Evolutionary conservation across 2,113 vertebrate genomes (phyloP).

Genomic region (Paracanthobrama guichenoti): DNA sequence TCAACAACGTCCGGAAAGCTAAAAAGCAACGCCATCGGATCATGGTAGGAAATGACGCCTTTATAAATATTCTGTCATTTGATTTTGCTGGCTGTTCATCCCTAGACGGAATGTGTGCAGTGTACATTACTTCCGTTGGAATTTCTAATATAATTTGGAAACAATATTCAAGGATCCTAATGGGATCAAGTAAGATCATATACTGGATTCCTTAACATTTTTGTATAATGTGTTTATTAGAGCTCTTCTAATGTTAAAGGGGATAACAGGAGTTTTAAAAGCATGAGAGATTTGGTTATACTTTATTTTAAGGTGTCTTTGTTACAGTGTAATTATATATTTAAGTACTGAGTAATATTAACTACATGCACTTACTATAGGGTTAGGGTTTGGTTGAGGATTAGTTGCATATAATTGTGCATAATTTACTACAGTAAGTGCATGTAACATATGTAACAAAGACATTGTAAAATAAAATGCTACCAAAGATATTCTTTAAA

Average conservation of each 20-base stretch:
- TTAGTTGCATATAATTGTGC: no score
- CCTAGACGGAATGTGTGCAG: not conserved
- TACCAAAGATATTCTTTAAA: no score
- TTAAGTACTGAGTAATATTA: no score
- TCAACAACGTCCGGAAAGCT: conserved; percentile 74
- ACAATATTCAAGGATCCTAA: not conserved
- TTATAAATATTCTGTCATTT: not conserved
- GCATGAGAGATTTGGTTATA: not conserved
- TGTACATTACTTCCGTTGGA: not conserved
- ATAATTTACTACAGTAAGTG: no score
- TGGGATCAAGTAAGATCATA: not conserved
- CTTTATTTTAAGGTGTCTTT: no score
- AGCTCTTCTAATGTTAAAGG: not conserved
- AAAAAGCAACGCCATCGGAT: conserved; percentile 69
- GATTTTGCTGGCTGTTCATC: not conserved
- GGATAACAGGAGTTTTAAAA: not conserved
- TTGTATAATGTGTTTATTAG: not conserved
- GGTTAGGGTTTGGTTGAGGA: no score
- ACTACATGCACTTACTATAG: no score
- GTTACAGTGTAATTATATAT: no score
- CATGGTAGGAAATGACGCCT: conserved; percentile 63
- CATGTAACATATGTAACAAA: rapidly evolving
- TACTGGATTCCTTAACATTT: not conserved
- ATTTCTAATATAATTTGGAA: not conserved
- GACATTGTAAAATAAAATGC: no score